A percentile compares a stretch with the other conserved stretches of the same genome.
These are phyloP conservation scores for Eutolmus rufibarbis DNA, from an alignment of 2,888 invertebrate genomes.

Conservation along the genomic window DNA sequence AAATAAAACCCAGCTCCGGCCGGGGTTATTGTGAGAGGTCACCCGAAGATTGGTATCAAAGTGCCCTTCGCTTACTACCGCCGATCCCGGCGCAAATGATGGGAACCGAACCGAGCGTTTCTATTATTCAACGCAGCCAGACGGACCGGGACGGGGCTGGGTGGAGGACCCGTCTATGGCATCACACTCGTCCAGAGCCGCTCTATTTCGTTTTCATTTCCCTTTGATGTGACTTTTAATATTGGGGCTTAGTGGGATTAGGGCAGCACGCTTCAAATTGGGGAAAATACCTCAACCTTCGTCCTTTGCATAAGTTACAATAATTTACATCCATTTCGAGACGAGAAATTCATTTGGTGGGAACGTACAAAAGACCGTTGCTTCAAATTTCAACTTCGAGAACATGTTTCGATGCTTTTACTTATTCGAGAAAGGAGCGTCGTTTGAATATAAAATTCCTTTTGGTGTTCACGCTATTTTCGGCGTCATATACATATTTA, in stretches of 20 bases:
- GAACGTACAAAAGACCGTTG: too few relatives aligned
- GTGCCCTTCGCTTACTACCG: background rate
- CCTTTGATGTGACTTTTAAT: background rate
- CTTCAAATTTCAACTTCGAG: background rate
- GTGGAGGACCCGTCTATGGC: background rate
- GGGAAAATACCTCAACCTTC: background rate
- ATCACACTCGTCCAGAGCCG: background rate
- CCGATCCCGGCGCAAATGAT: slow-evolving; percentile 14
- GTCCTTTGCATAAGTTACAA: background rate
- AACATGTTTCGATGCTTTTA: background rate
- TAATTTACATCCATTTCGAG: background rate
- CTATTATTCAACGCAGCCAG: background rate
- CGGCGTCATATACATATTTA: background rate
- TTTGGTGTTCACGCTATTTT: background rate
- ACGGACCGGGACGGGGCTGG: background rate
- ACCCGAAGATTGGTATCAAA: slow-evolving; percentile 28
- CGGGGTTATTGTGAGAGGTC: slow-evolving; percentile 36
- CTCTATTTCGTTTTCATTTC: background rate
- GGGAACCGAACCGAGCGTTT: background rate
- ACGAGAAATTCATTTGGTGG: background rate
- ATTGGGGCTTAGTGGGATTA: background rate
- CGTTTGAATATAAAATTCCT: background rate
- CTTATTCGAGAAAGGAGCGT: background rate
- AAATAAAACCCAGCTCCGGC: slow-evolving; percentile 19
- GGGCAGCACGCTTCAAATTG: background rate